phyloP scores from a whole-genome alignment of 64 coral and sea anemone genomes.

The Actinia tenebrosa region DNA sequence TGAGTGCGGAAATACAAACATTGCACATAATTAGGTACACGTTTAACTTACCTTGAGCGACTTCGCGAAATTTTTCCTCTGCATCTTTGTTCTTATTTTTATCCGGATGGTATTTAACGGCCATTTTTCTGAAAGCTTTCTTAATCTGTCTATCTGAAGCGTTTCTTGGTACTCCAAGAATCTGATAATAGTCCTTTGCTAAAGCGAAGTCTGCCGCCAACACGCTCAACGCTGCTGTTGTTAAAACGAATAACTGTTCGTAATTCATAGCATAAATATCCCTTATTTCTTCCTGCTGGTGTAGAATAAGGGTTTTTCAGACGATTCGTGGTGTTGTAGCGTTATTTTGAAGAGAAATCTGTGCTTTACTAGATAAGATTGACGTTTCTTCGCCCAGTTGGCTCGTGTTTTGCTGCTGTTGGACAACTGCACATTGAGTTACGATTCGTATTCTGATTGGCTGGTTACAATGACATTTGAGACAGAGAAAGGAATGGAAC shows the following conservation, averaged over 20 bases:
- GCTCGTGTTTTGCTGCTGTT: constrained; percentile 26
- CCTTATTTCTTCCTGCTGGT: background rate
- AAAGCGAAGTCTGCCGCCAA: constrained; percentile 60
- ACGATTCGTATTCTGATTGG: constrained; percentile 91
- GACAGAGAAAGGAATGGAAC: background rate
- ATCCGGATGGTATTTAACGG: constrained; percentile 97
- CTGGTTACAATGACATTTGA: constrained; percentile 31
- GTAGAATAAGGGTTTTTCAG: background rate
- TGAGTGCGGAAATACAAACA: background rate
- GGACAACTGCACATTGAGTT: constrained; percentile 28
- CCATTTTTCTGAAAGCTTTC: constrained; percentile 98
- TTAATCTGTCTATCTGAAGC: constrained; percentile 92
- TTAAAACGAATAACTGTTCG: constrained; percentile 72
- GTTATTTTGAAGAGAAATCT: background rate
- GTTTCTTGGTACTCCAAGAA: constrained; percentile 84
- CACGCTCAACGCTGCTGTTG: constrained; percentile 82
- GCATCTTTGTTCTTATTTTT: constrained; percentile 94
- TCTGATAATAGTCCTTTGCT: constrained; percentile 98
- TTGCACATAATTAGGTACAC: background rate
- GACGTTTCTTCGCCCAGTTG: background rate
- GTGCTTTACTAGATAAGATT: background rate
- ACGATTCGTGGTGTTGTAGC: background rate
- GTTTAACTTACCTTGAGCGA: constrained; percentile 74
- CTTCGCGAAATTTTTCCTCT: constrained; percentile 87
- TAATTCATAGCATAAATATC: constrained; percentile 55